phyloP scores from a whole-genome alignment of 30 jellyfish, hydroid and myxozoan species.

The Hydractinia symbiolongicarpus region DNA sequence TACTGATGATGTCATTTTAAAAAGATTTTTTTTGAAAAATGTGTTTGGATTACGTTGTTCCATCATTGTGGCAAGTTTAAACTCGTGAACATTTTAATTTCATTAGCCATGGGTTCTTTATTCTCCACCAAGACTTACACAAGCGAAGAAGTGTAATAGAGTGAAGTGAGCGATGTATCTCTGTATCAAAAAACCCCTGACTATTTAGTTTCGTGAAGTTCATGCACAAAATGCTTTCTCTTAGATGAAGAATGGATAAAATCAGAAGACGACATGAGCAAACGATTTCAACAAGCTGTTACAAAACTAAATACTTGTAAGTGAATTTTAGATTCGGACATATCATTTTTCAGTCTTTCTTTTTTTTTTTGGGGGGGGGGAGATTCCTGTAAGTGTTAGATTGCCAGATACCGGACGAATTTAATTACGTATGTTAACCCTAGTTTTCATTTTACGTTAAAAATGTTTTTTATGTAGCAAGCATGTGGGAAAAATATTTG shows the following conservation, averaged over 20 bases:
- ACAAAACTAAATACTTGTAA: constrained; percentile 1
- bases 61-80: too few relatives aligned
- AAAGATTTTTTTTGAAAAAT: too few relatives aligned
- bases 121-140: too few relatives aligned
- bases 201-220: background rate
- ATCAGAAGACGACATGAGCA: constrained; percentile 32
- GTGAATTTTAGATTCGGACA: background rate
- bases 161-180: too few relatives aligned
- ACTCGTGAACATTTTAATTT: too few relatives aligned
- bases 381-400: background rate
- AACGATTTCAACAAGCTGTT: constrained; percentile 42
- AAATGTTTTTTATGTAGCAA: background rate
- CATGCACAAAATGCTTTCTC: constrained; percentile 11
- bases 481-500: constrained; percentile 36
- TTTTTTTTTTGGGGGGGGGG: background rate
- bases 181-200: too few relatives aligned
- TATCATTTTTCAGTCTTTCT: background rate
- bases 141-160: too few relatives aligned
- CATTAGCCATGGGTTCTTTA: too few relatives aligned
- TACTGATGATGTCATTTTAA: too few relatives aligned
- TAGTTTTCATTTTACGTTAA: background rate
- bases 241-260: constrained; percentile 59
- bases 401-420: too few relatives aligned
- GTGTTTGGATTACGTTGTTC: too few relatives aligned
- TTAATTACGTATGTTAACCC: too few relatives aligned